Conservation (phyloP, 2,888 invertebrate species). For the Chalcosyrphus nemorum region DNA sequence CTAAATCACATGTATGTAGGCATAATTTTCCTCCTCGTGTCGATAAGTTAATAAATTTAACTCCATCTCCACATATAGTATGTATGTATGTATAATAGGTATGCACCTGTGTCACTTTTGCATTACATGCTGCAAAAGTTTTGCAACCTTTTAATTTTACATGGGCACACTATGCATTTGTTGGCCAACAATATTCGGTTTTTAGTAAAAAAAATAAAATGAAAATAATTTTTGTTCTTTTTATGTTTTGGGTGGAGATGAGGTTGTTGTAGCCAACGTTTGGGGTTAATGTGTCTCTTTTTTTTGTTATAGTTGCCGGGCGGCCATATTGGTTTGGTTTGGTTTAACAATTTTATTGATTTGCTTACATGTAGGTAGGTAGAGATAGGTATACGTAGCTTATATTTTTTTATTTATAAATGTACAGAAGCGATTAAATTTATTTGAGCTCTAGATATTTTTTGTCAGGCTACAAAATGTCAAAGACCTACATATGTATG, state of each 20-base stretch:
- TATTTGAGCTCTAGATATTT: not conserved
- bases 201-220: too few species aligned
- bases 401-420: constrained; percentile 15
- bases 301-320: constrained; percentile 52
- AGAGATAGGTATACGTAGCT: not conserved
- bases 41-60: constrained; percentile 20
- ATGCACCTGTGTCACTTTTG: constrained; percentile 24
- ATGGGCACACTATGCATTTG: not conserved
- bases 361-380: constrained; percentile 52
- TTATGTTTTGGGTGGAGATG: constrained; percentile 10
- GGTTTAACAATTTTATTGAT: constrained; percentile 70
- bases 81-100: too few species aligned
- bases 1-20: not conserved
- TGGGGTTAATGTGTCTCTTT: constrained; percentile 24
- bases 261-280: constrained; percentile 15
- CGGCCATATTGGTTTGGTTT: constrained; percentile 66
- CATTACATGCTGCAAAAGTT: constrained; percentile 18
- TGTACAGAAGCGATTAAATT: not conserved
- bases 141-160: constrained; percentile 4
- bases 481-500: too few species aligned
- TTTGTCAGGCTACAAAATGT: not conserved
- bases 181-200: not conserved
- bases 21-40: not conserved
- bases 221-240: not conserved
- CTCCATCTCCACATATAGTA: constrained; percentile 1